Conservation (phyloP, 2,113 vertebrate species). For the Pristiophorus japonicus region DNA sequence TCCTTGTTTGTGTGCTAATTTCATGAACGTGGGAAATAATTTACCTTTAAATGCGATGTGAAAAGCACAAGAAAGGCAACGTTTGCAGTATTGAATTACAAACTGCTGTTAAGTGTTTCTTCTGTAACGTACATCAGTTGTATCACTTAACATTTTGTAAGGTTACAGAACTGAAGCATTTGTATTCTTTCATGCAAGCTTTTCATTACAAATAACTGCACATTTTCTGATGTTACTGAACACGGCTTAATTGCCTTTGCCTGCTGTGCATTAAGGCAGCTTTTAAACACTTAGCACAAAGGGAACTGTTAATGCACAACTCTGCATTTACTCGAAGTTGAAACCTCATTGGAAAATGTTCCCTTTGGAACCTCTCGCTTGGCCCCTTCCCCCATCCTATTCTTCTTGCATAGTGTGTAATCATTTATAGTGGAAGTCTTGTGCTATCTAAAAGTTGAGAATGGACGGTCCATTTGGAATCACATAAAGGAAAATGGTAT, state of each 20-base stretch:
- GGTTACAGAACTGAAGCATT: constrained; percentile 15
- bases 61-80: not conserved
- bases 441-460: not conserved
- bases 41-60: not conserved
- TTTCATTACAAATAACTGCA: constrained; percentile 34
- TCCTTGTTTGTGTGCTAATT: not conserved
- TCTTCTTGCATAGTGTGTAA: not conserved
- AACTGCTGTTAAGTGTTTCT: not conserved
- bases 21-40: not conserved
- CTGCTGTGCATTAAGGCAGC: not conserved
- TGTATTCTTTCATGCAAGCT: constrained; percentile 25
- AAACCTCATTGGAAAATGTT: not conserved
- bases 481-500: not conserved
- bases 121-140: not conserved
- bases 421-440: not conserved
- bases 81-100: not conserved
- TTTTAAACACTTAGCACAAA: constrained; percentile 21
- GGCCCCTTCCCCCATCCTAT: not conserved
- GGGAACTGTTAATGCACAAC: not conserved
- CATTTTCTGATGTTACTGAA: constrained; percentile 23
- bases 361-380: not conserved
- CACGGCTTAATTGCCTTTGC: constrained; percentile 12
- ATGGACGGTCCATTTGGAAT: not conserved
- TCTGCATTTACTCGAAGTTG: constrained; percentile 22
- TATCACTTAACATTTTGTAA: constrained; percentile 8